Evolutionary conservation across 2,113 vertebrate species (phyloP).

Genomic region (Telmatochromis brachygnathus): DNA sequence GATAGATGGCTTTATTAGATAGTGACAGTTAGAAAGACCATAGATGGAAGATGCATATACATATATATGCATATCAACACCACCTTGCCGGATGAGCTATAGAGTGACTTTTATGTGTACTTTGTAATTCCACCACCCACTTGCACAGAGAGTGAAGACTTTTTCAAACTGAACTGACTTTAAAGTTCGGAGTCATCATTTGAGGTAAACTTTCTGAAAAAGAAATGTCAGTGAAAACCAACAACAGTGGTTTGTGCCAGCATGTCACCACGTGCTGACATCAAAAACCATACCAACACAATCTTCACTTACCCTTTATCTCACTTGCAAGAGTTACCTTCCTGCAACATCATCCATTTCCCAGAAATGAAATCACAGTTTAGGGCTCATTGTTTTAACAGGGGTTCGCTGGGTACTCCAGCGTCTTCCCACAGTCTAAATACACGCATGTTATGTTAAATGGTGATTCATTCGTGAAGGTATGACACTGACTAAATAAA

Average conservation of each 20-base stretch:
- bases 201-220: background rate
- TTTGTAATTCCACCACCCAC: background rate
- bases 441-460: accelerated
- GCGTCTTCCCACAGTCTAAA: background rate
- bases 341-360: background rate
- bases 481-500: background rate
- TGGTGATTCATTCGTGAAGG: background rate
- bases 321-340: background rate
- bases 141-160: background rate
- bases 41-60: background rate
- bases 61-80: background rate
- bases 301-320: too few relatives aligned
- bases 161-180: background rate
- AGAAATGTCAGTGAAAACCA: background rate
- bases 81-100: background rate
- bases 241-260: background rate
- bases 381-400: background rate
- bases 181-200: background rate
- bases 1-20: background rate
- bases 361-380: background rate
- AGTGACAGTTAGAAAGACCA: background rate
- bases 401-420: accelerated
- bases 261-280: background rate
- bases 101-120: background rate
- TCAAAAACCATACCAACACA: background rate